These are phyloP conservation scores for Psilopogon haemacephalus DNA, from an alignment of 2,113 vertebrate species.

Conservation along the genomic window DNA sequence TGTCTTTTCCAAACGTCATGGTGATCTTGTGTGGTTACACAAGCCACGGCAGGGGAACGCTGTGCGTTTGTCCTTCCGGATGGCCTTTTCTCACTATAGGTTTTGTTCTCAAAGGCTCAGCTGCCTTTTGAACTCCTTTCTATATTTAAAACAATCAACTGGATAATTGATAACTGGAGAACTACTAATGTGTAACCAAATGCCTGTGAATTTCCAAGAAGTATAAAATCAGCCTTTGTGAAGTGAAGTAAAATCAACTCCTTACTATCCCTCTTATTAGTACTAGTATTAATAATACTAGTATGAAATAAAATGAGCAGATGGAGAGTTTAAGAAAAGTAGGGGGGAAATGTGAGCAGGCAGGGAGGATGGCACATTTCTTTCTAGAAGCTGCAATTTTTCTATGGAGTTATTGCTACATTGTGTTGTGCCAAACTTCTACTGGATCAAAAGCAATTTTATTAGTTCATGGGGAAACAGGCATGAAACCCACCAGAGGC, in stretches of 20 bases:
- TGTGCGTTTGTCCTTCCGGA: background rate
- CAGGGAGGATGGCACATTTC: background rate
- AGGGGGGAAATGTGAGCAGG: too few species aligned
- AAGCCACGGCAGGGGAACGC: background rate
- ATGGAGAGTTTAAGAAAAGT: background rate
- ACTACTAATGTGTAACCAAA: background rate
- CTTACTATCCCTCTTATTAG: background rate
- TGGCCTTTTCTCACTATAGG: background rate
- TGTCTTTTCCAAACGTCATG: background rate
- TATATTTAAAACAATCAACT: background rate
- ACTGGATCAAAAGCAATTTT: background rate
- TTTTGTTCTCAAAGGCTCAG: background rate
- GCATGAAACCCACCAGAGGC: background rate
- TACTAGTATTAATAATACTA: too few species aligned
- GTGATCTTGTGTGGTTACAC: fast-evolving
- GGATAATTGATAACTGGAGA: background rate
- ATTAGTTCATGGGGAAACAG: fast-evolving
- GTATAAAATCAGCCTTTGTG: background rate
- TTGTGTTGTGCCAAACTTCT: background rate
- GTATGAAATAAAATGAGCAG: background rate
- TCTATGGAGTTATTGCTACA: background rate
- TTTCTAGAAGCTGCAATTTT: background rate
- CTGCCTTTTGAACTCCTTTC: background rate
- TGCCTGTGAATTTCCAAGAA: background rate
- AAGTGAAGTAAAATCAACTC: background rate